phyloP scores from a whole-genome alignment of 2,113 vertebrate genomes.

The Pedionomus torquatus region DNA sequence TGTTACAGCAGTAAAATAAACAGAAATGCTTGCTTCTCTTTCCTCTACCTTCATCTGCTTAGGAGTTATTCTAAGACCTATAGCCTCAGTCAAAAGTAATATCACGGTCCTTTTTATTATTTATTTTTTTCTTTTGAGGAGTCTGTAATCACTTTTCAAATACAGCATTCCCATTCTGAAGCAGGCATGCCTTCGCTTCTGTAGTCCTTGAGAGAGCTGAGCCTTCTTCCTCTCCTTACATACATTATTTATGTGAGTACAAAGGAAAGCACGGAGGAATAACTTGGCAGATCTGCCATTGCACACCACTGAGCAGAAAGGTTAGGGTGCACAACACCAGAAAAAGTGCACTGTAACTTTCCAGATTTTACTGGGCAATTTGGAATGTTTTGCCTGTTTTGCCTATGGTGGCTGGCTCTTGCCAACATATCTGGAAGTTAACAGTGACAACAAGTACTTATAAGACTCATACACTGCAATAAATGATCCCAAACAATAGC shows the following conservation, averaged over 20 bases:
- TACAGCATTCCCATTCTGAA: not conserved
- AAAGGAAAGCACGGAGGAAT: not conserved
- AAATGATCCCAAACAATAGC: not conserved
- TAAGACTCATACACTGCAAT: not conserved
- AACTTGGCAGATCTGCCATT: not conserved
- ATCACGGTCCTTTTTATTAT: not conserved
- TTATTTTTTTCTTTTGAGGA: not conserved
- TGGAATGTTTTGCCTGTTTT: not conserved
- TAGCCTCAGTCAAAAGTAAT: not conserved
- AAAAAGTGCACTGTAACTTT: not conserved
- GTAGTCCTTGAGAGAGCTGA: not conserved
- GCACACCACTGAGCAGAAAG: not conserved
- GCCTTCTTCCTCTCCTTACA: not conserved
- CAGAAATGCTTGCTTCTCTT: not conserved
- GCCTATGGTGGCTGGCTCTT: no score
- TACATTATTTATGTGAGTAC: not conserved
- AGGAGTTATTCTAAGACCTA: not conserved
- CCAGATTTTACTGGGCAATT: not conserved
- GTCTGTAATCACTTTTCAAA: not conserved
- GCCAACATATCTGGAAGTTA: not conserved
- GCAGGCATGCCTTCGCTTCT: not conserved
- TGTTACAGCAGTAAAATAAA: conserved; percentile 3
- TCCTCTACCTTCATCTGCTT: not conserved
- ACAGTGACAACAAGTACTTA: not conserved
- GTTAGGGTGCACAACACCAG: not conserved